A percentile compares a stretch with the other conserved stretches of the same genome.
Conservation (phyloP, 2,113 vertebrate genomes). For the Phycodurus eques region DNA sequence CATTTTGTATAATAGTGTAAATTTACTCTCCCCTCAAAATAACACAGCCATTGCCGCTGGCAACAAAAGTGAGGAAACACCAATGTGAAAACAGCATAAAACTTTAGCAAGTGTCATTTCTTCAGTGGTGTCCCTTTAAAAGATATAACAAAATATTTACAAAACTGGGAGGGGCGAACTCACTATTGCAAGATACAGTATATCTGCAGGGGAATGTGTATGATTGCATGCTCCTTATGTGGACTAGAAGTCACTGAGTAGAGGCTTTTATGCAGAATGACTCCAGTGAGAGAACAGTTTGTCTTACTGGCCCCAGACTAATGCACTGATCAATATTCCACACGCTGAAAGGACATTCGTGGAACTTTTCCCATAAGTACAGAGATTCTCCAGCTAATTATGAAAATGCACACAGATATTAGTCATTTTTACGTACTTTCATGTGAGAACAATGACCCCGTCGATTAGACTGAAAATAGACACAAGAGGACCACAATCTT, state of each 20-base stretch:
- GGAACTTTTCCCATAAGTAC: conserved; percentile 40
- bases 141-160: too few species aligned
- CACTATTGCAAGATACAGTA: background rate
- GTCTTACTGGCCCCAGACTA: conserved; percentile 36
- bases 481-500: background rate
- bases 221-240: conserved; percentile 7
- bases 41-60: too few species aligned
- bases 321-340: conserved; percentile 57
- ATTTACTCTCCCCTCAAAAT: too few species aligned
- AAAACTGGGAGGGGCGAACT: background rate
- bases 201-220: background rate
- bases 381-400: conserved; percentile 37
- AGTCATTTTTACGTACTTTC: background rate
- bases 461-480: background rate
- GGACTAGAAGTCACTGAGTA: conserved; percentile 20
- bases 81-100: too few species aligned
- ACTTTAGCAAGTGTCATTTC: too few species aligned
- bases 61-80: too few species aligned
- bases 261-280: conserved; percentile 28
- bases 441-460: background rate
- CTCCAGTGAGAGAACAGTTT: conserved; percentile 28
- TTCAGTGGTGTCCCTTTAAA: too few species aligned
- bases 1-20: too few species aligned
- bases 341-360: conserved; percentile 30
- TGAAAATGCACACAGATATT: conserved; percentile 19